These are phyloP conservation scores for Onychomys leucogaster DNA, from an alignment of 2,797 vertebrate species.

Conservation along the genomic window DNA sequence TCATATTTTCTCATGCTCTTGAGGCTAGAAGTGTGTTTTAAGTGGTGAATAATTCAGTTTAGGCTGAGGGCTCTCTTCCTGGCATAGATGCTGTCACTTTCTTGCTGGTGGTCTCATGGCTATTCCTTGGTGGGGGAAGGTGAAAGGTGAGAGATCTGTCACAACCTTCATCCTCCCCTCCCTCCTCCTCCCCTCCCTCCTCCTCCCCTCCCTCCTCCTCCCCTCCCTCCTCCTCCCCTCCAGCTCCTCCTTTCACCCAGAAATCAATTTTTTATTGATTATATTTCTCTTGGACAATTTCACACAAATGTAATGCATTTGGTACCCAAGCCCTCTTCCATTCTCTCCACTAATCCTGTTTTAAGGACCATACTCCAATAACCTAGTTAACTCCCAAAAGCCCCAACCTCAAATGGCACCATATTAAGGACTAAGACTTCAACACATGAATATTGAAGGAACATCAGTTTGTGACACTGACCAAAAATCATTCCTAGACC, in stretches of 20 bases:
- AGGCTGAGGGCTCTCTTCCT: not conserved
- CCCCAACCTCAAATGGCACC: not conserved
- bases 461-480: not conserved
- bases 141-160: not conserved
- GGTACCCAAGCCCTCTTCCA: not conserved
- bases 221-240: not conserved
- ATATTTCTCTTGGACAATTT: not conserved
- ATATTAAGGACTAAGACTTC: not conserved
- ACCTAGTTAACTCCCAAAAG: not conserved
- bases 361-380: no score
- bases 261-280: not conserved
- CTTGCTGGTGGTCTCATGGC: not conserved
- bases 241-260: not conserved
- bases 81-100: not conserved
- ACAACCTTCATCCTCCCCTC: no score
- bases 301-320: no score
- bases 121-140: not conserved
- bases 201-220: no score
- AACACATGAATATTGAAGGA: not conserved
- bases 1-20: not conserved
- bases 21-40: not conserved
- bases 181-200: not conserved
- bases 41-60: not conserved
- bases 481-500: constrained; percentile 41
- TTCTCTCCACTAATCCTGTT: not conserved